These are phyloP conservation scores for Leuciscus idus DNA, from an alignment of 2,113 vertebrate species.

Conservation along the genomic window DNA sequence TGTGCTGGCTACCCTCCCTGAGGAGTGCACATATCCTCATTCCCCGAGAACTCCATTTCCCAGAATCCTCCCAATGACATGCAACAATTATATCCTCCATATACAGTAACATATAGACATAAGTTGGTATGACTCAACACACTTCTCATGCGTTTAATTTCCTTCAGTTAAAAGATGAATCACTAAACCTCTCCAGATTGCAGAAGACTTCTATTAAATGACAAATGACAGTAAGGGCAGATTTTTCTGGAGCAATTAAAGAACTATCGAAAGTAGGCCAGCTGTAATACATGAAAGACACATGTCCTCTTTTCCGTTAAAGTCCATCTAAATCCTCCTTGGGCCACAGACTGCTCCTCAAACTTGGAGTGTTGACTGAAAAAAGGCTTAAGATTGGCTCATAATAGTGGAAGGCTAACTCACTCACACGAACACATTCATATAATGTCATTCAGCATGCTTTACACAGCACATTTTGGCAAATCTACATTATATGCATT, in stretches of 20 bases:
- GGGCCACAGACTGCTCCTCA: not conserved
- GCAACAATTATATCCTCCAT: not conserved
- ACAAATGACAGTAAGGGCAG: not conserved
- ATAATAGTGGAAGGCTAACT: not conserved
- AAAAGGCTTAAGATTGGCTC: constrained; percentile 8
- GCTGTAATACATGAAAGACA: constrained; percentile 29
- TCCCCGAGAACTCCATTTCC: constrained; percentile 14
- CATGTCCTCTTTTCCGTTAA: constrained; percentile 10
- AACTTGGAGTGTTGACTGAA: constrained; percentile 6
- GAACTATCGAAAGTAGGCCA: constrained; percentile 42
- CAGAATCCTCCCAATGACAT: constrained; percentile 21
- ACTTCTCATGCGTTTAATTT: not conserved
- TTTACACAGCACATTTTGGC: not conserved
- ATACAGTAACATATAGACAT: not conserved
- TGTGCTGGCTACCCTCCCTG: not conserved
- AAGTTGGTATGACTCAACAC: not conserved
- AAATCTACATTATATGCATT: not conserved
- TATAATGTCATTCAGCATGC: too few species aligned
- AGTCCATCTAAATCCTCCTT: constrained; percentile 36
- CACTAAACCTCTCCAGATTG: not conserved
- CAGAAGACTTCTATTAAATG: not conserved
- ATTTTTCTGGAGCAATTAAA: constrained; percentile 21
- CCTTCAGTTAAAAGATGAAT: not conserved
- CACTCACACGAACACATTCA: too few species aligned
- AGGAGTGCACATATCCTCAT: not conserved